phyloP scores from a whole-genome alignment of 64 coral and sea anemone genomes.

The Montipora cactus region DNA sequence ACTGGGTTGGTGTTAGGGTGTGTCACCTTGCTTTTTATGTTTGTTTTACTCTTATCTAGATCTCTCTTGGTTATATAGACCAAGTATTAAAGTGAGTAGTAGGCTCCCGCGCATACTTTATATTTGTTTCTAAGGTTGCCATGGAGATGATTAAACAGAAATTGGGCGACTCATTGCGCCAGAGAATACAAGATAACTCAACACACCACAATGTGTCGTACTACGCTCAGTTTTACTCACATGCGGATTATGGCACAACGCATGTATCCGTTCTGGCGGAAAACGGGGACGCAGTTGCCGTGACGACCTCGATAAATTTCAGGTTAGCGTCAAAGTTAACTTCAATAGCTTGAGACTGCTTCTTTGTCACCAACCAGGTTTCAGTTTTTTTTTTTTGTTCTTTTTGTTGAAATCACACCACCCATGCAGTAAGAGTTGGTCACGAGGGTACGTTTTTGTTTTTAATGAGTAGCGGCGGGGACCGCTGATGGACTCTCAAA shows the following conservation, averaged over 20 bases:
- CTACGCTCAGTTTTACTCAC: conserved; percentile 73
- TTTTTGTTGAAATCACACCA: no score
- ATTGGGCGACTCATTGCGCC: conserved; percentile 62
- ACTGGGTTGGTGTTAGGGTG: no score
- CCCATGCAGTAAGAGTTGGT: no score
- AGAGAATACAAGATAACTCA: conserved; percentile 73
- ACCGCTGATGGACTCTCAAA: no score
- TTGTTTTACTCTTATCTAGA: background rate
- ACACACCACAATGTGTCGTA: conserved; percentile 61
- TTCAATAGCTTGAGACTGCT: background rate
- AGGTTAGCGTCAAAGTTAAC: conserved; percentile 44
- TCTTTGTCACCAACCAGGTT: no score
- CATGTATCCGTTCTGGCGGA: conserved; percentile 82
- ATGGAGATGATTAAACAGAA: conserved; percentile 10
- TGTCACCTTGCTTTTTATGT: no score
- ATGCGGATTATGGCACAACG: conserved; percentile 74
- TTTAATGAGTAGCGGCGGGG: no score
- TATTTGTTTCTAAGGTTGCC: background rate
- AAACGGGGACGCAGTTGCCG: conserved; percentile 89
- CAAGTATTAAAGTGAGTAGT: no score
- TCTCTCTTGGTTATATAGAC: no score
- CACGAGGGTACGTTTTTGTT: no score
- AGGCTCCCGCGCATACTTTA: background rate
- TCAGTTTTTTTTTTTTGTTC: no score
- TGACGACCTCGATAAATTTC: conserved; percentile 87